A percentile compares a stretch with the other conserved stretches of the same genome.
phyloP scores from a whole-genome alignment of 2,888 invertebrate species.

The Oligia fasciuncula region DNA sequence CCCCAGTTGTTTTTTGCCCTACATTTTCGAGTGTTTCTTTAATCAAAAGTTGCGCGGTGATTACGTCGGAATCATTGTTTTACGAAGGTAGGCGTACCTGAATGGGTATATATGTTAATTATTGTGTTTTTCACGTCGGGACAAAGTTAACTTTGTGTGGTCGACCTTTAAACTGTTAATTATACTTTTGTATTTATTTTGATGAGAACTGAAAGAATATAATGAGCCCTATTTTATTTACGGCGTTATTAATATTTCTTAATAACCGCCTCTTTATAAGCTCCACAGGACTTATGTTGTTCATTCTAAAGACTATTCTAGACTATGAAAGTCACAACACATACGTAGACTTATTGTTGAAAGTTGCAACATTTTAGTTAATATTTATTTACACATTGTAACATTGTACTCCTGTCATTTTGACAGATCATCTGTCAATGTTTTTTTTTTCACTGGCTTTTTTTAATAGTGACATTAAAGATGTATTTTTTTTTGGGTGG shows the following conservation, averaged over 20 bases:
- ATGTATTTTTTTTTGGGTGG: too few relatives aligned
- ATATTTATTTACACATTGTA: too few relatives aligned
- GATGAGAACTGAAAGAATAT: constrained; percentile 6
- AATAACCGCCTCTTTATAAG: too few relatives aligned
- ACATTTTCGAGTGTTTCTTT: constrained; percentile 64
- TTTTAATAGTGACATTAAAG: too few relatives aligned
- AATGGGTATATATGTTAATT: constrained; percentile 48
- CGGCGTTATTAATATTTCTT: neutral
- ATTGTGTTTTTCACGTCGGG: constrained; percentile 40
- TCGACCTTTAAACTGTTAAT: constrained; percentile 16
- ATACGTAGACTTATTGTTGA: neutral
- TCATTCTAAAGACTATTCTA: neutral
- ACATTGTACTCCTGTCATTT: too few relatives aligned
- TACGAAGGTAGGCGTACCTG: constrained; percentile 35
- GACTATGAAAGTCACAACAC: neutral
- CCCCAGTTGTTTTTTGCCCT: constrained; percentile 60
- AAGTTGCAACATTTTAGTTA: too few relatives aligned
- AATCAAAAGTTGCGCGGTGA: constrained; percentile 65
- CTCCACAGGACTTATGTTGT: neutral
- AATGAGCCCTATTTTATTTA: neutral
- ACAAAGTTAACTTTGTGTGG: constrained; percentile 42
- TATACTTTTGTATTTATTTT: constrained; percentile 19
- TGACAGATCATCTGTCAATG: too few relatives aligned
- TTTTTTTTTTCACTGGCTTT: too few relatives aligned
- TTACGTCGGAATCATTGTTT: constrained; percentile 63